A percentile compares a stretch with the other conserved stretches of the same genome.
Conservation (phyloP, 2,888 invertebrate species). For the Bhutanitis thaidina region DNA sequence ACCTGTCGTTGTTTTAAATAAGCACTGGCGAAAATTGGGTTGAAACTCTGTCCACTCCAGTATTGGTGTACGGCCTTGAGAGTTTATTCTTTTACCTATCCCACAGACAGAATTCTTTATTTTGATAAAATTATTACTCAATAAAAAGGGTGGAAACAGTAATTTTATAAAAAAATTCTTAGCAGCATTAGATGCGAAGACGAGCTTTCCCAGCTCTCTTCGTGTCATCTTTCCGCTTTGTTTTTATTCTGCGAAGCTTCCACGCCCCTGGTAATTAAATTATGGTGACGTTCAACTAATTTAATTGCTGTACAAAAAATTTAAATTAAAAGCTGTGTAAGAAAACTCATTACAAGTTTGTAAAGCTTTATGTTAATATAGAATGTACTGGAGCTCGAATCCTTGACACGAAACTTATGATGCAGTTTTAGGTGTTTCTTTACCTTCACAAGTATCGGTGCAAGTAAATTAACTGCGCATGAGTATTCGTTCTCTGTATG, state of each 20-base stretch:
- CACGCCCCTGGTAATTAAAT: conserved; percentile 45
- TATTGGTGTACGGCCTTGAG: no score
- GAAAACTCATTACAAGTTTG: conserved; percentile 11
- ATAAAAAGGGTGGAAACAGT: no score
- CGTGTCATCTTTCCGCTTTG: conserved; percentile 41
- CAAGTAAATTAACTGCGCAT: background rate
- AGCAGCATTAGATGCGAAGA: no score
- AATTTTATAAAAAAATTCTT: no score
- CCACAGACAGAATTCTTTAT: no score
- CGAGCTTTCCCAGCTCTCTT: no score
- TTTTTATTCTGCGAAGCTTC: conserved; percentile 43
- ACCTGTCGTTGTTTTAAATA: no score
- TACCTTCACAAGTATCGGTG: background rate
- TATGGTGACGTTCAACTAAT: conserved; percentile 48
- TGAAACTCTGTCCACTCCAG: no score
- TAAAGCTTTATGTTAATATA: background rate
- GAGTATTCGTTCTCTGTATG: no score
- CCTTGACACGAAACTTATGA: conserved; percentile 15
- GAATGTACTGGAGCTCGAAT: background rate
- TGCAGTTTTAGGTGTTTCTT: conserved; percentile 6
- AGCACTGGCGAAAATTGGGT: no score
- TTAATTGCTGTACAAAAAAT: conserved; percentile 39
- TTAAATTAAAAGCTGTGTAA: conserved; percentile 30
- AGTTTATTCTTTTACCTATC: no score
- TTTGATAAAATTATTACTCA: no score